Conservation (phyloP, 2,113 vertebrate genomes). For the Lepisosteus oculatus region DNA sequence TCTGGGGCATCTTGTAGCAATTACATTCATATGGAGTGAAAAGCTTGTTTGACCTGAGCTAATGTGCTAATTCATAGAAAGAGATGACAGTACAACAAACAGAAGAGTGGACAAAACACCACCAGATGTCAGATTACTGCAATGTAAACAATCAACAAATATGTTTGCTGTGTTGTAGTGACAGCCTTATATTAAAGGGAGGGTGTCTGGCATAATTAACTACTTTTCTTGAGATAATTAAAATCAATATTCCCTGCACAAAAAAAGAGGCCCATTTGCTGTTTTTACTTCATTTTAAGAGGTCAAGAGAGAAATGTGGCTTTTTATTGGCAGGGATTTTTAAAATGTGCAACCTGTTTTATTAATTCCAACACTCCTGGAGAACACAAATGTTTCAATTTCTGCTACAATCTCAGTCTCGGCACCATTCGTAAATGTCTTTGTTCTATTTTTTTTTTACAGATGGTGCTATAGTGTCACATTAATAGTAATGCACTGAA, state of each 20-base stretch:
- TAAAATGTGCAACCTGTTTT: too few species aligned
- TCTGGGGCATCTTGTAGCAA: neutral
- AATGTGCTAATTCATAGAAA: neutral
- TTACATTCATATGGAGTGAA: neutral
- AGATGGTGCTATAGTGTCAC: too few species aligned
- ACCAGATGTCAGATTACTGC: constrained; percentile 1
- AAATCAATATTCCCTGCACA: neutral
- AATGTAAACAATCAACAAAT: neutral
- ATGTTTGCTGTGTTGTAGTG: neutral
- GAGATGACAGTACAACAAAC: neutral
- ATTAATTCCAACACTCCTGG: too few species aligned
- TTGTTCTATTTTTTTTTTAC: too few species aligned
- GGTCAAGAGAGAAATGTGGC: neutral
- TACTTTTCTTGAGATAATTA: neutral
- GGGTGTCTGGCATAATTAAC: neutral
- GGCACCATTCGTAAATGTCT: too few species aligned
- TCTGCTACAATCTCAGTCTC: too few species aligned
- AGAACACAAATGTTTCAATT: too few species aligned
- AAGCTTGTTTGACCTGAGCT: neutral
- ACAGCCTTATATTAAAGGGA: neutral
- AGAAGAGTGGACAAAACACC: neutral
- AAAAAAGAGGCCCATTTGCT: neutral
- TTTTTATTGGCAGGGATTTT: neutral
- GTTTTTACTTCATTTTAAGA: neutral
- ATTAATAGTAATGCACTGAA: too few species aligned